Evolutionary conservation across 2,797 vertebrate species (phyloP).

Genomic region (Rhabdophis nuchalis): DNA sequence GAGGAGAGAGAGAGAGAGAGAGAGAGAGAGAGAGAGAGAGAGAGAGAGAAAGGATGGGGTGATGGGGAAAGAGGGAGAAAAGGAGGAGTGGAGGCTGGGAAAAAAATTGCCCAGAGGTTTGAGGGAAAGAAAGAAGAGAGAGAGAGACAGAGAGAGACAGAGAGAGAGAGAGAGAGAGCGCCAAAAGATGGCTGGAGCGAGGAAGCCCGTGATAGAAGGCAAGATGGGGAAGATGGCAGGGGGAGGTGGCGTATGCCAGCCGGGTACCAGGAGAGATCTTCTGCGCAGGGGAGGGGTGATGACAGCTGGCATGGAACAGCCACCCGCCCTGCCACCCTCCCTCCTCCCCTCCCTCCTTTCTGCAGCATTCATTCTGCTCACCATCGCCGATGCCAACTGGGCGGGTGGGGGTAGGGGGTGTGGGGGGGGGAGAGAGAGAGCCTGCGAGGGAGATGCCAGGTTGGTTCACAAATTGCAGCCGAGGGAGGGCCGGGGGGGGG

Average conservation of each 20-base stretch:
- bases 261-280: conserved; percentile 23
- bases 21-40: background rate
- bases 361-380: conserved; percentile 18
- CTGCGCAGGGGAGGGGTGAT: conserved; percentile 33
- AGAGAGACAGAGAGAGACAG: background rate
- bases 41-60: background rate
- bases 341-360: conserved; percentile 18
- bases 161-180: background rate
- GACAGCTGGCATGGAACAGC: conserved; percentile 25
- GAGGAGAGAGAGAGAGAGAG: background rate
- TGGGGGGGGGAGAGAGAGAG: background rate
- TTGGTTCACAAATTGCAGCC: conserved; percentile 11
- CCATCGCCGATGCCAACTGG: conserved; percentile 20
- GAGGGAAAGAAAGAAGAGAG: too few species aligned
- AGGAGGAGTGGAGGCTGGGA: conserved; percentile 18
- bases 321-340: conserved; percentile 32
- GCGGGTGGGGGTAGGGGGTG: background rate
- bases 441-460: conserved; percentile 20
- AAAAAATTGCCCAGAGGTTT: background rate
- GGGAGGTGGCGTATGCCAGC: conserved; percentile 25
- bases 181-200: conserved; percentile 19
- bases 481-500: background rate
- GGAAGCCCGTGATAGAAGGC: background rate
- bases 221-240: conserved; percentile 14
- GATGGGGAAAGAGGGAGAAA: conserved; percentile 9